These are phyloP conservation scores for Agrotis ipsilon DNA, from an alignment of 2,888 invertebrate species.

Conservation along the genomic window DNA sequence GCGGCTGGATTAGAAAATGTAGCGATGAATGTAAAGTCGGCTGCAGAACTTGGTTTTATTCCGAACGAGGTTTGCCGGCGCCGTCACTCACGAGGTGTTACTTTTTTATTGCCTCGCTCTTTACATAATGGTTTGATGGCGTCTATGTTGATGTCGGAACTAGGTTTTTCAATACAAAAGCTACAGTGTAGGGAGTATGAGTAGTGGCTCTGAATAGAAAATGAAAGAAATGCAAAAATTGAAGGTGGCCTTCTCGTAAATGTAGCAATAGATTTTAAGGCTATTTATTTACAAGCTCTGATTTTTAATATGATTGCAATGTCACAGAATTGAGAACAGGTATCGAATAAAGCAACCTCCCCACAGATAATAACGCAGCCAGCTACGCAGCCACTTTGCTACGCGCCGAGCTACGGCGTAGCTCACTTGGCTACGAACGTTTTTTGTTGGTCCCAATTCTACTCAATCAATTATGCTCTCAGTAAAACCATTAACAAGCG, in stretches of 20 bases:
- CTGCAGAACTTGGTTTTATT: constrained; percentile 59
- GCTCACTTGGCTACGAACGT: constrained; percentile 6
- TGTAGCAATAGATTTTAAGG: neutral
- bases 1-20: constrained; percentile 65
- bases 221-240: neutral
- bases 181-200: constrained; percentile 3
- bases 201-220: neutral
- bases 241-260: neutral
- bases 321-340: neutral
- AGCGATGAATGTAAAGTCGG: constrained; percentile 55
- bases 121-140: constrained; percentile 57
- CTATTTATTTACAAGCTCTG: neutral
- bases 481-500: neutral
- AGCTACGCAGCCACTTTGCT: constrained; percentile 4
- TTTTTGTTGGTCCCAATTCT: neutral
- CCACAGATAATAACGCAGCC: neutral
- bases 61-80: constrained; percentile 44
- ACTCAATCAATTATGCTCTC: constrained; percentile 9
- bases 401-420: constrained; percentile 39
- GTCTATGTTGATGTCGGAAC: constrained; percentile 36
- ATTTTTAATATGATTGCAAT: neutral
- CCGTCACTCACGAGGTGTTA: constrained; percentile 59
- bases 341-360: neutral
- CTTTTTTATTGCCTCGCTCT: constrained; percentile 59
- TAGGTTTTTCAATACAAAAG: constrained; percentile 29